Evolutionary conservation across 2,888 invertebrate genomes (phyloP).

Genomic region (Corbicula japonica): DNA sequence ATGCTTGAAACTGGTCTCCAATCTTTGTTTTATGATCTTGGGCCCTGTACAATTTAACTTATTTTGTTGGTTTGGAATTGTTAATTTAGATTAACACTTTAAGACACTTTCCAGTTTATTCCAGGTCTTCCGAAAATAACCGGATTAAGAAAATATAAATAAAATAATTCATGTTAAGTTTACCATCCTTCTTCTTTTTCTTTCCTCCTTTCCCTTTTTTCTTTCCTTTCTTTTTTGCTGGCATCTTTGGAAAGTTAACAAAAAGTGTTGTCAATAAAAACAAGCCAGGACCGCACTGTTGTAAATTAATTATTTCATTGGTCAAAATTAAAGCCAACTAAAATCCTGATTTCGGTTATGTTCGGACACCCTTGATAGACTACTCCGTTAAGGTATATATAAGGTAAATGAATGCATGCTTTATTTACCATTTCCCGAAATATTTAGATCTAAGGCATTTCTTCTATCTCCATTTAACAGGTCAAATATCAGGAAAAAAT

Average conservation of each 20-base stretch:
- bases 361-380: too few species aligned
- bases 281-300: conserved; percentile 36
- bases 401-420: too few species aligned
- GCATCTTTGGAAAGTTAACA: conserved; percentile 69
- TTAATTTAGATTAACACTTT: neutral
- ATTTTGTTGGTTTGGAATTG: neutral
- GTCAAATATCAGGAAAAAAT: too few species aligned
- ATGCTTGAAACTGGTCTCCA: neutral
- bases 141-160: neutral
- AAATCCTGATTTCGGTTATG: too few species aligned
- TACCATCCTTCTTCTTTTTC: conserved; percentile 80
- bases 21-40: neutral
- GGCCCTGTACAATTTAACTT: neutral
- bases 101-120: neutral
- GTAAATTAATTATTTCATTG: conserved; percentile 10
- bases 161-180: neutral
- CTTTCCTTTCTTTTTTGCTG: conserved; percentile 78
- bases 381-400: too few species aligned
- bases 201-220: conserved; percentile 75
- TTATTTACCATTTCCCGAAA: too few species aligned
- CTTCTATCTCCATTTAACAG: too few species aligned
- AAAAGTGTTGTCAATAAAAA: conserved; percentile 59
- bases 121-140: neutral
- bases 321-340: conserved; percentile 31
- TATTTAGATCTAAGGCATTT: too few species aligned